These are phyloP conservation scores for Euwallacea similis DNA, from an alignment of 1,140 invertebrate genomes.

Conservation along the genomic window DNA sequence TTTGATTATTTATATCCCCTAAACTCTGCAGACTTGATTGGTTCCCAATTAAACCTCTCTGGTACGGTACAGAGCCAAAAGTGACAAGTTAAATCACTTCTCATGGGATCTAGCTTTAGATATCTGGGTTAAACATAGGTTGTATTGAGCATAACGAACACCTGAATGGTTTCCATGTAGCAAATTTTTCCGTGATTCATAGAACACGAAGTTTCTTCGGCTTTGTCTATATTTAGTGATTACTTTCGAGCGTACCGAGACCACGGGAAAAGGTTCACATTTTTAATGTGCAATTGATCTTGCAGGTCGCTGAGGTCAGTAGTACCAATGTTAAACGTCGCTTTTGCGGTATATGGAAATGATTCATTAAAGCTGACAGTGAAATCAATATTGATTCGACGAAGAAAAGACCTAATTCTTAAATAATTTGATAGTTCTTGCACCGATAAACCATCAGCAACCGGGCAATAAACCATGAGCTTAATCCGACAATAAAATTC, in stretches of 20 bases:
- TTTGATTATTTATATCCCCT: no score
- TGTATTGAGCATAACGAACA: constrained; percentile 21
- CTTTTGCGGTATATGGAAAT: background rate
- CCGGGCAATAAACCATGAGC: constrained; percentile 10
- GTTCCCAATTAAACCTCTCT: no score
- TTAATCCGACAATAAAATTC: constrained; percentile 11
- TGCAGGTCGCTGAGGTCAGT: constrained; percentile 21
- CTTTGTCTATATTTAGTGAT: constrained; percentile 26
- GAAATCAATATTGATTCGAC: background rate
- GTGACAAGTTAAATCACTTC: constrained; percentile 6
- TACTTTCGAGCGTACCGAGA: constrained; percentile 26
- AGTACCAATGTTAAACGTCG: constrained; percentile 25
- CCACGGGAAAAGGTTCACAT: constrained; percentile 27
- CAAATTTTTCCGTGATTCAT: constrained; percentile 25
- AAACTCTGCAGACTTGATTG: no score
- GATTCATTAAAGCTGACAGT: background rate
- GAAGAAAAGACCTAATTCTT: no score
- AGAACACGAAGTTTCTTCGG: constrained; percentile 11
- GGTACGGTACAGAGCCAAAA: background rate
- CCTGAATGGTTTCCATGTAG: constrained; percentile 24
- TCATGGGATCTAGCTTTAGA: background rate
- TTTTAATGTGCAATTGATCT: constrained; percentile 19
- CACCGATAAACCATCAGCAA: background rate
- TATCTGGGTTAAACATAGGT: constrained; percentile 26
- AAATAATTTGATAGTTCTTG: no score